These are phyloP conservation scores for Diabrotica undecimpunctata DNA, from an alignment of 1,140 invertebrate species.

Conservation along the genomic window DNA sequence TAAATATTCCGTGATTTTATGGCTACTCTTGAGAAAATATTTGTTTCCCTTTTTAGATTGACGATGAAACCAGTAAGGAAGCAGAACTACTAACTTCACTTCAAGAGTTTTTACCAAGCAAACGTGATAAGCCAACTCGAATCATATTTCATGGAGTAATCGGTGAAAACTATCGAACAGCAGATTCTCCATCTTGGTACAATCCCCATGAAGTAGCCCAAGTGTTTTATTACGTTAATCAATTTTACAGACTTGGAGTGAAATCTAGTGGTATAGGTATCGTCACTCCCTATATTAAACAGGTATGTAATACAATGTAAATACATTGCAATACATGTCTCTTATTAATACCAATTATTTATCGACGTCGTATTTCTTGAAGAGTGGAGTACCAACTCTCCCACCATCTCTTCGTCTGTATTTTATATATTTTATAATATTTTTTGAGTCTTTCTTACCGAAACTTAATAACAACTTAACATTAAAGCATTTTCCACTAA, in stretches of 20 bases:
- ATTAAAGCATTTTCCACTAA: too few relatives aligned
- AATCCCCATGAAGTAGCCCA: conserved; percentile 81
- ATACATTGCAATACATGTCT: background rate
- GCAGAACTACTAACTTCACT: conserved; percentile 42
- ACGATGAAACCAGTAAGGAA: conserved; percentile 32
- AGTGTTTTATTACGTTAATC: conserved; percentile 57
- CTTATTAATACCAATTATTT: too few relatives aligned
- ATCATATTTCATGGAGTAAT: conserved; percentile 80
- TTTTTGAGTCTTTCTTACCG: too few relatives aligned
- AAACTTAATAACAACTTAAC: too few relatives aligned
- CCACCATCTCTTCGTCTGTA: too few relatives aligned
- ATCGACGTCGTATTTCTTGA: too few relatives aligned
- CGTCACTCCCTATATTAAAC: conserved; percentile 89
- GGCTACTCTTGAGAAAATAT: background rate
- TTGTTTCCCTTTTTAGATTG: conserved; percentile 31
- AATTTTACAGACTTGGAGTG: conserved; percentile 63
- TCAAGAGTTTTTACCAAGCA: conserved; percentile 46
- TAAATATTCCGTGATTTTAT: background rate
- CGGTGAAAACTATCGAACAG: conserved; percentile 69
- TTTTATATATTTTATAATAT: too few relatives aligned
- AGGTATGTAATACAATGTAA: conserved; percentile 60
- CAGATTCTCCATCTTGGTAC: conserved; percentile 80
- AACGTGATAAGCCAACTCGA: conserved; percentile 42
- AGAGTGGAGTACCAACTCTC: too few relatives aligned
- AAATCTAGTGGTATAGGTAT: conserved; percentile 77